Conservation (phyloP, 2,113 vertebrate species). For the Ochotona curzoniae region DNA sequence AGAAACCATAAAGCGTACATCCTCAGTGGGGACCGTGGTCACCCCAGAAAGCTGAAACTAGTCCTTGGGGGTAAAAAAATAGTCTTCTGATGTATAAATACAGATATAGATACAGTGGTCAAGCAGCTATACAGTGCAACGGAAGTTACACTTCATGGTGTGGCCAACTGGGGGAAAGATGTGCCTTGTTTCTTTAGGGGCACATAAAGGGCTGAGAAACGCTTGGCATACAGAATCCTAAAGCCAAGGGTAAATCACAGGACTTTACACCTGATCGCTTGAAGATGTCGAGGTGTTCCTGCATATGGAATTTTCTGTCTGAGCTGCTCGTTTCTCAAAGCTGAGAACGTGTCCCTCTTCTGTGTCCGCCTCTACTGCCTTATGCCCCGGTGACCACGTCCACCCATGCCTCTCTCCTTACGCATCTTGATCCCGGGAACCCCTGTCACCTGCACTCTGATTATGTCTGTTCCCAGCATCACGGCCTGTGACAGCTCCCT, state of each 20-base stretch:
- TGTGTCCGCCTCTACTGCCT: too few species aligned
- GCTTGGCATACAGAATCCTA: background rate
- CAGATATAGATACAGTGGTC: background rate
- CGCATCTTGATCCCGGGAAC: background rate
- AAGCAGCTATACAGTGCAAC: background rate
- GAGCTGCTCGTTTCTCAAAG: background rate
- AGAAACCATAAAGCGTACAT: too few species aligned
- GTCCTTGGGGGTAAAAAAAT: background rate
- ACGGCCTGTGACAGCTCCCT: background rate
- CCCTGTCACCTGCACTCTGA: background rate
- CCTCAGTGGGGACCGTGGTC: background rate
- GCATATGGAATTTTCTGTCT: background rate
- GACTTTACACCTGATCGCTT: too few species aligned
- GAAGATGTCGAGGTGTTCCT: background rate
- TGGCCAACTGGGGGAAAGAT: background rate
- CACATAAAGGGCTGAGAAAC: background rate
- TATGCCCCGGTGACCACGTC: too few species aligned
- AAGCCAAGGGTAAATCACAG: background rate
- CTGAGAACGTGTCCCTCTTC: rapidly evolving
- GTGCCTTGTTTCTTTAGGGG: background rate
- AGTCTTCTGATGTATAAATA: background rate
- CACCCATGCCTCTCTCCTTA: background rate
- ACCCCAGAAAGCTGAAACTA: background rate
- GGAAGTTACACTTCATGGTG: background rate
- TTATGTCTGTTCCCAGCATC: background rate